A percentile compares a stretch with the other conserved stretches of the same genome.
Conservation (phyloP, 2,797 vertebrate species). For the Megaceryle alcyon region DNA sequence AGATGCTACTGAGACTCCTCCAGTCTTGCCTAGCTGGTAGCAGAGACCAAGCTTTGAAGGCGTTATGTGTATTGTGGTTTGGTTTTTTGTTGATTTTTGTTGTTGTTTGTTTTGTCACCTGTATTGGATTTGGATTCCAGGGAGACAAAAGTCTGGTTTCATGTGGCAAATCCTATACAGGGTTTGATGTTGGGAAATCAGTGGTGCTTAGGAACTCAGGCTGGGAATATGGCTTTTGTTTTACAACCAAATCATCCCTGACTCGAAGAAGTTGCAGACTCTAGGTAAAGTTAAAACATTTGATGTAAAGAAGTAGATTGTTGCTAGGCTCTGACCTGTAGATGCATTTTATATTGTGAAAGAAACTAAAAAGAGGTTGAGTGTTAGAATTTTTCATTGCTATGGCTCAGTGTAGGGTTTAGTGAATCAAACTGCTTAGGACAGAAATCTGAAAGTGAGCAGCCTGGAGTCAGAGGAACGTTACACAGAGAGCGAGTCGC, state of each 20-base stretch:
- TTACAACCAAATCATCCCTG: not conserved
- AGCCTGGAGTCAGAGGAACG: not conserved
- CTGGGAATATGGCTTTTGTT: not conserved
- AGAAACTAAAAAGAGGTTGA: not conserved
- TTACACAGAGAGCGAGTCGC: not conserved
- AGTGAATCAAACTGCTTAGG: not conserved
- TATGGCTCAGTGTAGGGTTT: not conserved
- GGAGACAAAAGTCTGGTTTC: not conserved
- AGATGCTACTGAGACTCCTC: not conserved
- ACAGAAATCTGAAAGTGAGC: not conserved
- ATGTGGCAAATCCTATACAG: not conserved
- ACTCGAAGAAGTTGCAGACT: not conserved
- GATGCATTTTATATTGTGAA: not conserved
- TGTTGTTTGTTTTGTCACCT: not conserved
- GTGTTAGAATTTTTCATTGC: not conserved
- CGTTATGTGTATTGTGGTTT: not conserved
- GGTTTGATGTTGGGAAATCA: not conserved
- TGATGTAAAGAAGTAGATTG: not conserved
- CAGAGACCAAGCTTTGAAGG: not conserved
- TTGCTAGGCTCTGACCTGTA: not conserved
- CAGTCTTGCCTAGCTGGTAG: not conserved
- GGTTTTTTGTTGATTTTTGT: not conserved
- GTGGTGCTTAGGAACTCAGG: not conserved
- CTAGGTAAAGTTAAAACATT: not conserved
- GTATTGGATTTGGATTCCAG: not conserved